Conservation (phyloP, 2,797 vertebrate genomes). For the Microctenopoma steveboyesi region DNA sequence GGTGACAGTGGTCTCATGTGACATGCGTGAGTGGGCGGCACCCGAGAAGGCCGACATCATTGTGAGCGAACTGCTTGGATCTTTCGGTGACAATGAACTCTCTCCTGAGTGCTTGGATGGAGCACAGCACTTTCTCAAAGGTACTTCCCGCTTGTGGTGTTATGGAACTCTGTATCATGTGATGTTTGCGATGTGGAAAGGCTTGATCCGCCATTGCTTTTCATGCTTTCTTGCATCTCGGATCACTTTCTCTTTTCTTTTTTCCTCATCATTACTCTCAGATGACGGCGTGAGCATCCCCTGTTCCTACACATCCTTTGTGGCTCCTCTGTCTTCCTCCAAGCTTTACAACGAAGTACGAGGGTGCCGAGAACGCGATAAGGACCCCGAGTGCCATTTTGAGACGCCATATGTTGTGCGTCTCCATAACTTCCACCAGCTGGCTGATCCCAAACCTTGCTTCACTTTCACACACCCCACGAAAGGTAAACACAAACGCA, state of each 20-base stretch:
- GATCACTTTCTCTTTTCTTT: slow-evolving; percentile 29
- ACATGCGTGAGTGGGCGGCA: slow-evolving; percentile 93
- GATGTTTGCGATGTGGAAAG: slow-evolving; percentile 10
- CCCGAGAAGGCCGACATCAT: slow-evolving; percentile 94
- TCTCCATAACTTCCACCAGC: slow-evolving; percentile 94
- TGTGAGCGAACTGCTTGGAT: slow-evolving; percentile 93
- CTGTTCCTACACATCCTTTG: slow-evolving; percentile 90
- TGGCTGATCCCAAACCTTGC: slow-evolving; percentile 90
- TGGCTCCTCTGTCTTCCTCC: slow-evolving; percentile 93
- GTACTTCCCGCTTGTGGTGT: slow-evolving; percentile 55
- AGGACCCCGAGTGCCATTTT: slow-evolving; percentile 93
- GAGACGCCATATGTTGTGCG: slow-evolving; percentile 95
- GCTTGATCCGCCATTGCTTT: slow-evolving; percentile 21
- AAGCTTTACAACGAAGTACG: slow-evolving; percentile 96
- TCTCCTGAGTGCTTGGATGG: slow-evolving; percentile 94
- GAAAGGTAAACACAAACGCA: slow-evolving; percentile 59
- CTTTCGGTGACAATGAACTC: slow-evolving; percentile 94
- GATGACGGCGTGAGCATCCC: slow-evolving; percentile 93
- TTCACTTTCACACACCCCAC: slow-evolving; percentile 92
- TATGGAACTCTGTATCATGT: not conserved
- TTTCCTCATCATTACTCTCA: slow-evolving; percentile 30
- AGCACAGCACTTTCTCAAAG: slow-evolving; percentile 93
- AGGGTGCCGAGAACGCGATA: slow-evolving; percentile 92
- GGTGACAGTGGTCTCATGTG: slow-evolving; percentile 91
- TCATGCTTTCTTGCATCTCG: slow-evolving; percentile 25